A percentile compares a stretch with the other conserved stretches of the same genome.
phyloP scores from a whole-genome alignment of 1,140 invertebrate species.

The Drosophila lacteicornis region DNA sequence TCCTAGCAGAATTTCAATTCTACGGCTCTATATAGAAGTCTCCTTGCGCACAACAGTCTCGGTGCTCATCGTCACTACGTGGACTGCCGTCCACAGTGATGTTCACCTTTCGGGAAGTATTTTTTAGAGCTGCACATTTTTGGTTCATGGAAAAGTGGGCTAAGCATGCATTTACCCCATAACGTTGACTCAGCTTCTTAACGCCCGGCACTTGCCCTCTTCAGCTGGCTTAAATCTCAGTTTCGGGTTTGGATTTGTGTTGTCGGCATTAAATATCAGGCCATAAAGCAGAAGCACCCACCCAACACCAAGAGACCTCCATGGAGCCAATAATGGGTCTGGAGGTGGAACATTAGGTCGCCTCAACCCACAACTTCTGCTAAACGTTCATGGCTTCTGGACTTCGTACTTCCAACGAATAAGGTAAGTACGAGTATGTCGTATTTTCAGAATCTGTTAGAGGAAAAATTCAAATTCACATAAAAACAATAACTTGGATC shows the following conservation, averaged over 20 bases:
- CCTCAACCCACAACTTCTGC: constrained; percentile 1
- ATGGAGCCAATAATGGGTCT: constrained; percentile 34
- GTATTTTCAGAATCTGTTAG: neutral
- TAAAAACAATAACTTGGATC: no score
- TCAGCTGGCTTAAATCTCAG: constrained; percentile 36
- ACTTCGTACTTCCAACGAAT: neutral
- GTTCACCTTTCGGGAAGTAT: neutral
- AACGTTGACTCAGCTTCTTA: constrained; percentile 38
- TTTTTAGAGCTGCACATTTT: constrained; percentile 35
- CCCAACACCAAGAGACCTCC: constrained; percentile 14
- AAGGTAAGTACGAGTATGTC: constrained; percentile 3
- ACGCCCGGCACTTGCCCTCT: constrained; percentile 41
- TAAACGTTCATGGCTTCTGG: constrained; percentile 20
- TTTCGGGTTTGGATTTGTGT: constrained; percentile 17
- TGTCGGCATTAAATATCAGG: constrained; percentile 58
- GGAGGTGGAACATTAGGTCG: constrained; percentile 51
- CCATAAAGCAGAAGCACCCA: constrained; percentile 65
- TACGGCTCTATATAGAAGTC: no score
- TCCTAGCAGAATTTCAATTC: no score
- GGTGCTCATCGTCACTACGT: no score
- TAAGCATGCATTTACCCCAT: constrained; percentile 52
- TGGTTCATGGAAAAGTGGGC: constrained; percentile 18
- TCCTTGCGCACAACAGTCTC: no score
- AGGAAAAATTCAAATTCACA: neutral
- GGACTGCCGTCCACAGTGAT: neutral